phyloP scores from a whole-genome alignment of 2,888 invertebrate genomes.

The Megaustenia siamemsis region DNA sequence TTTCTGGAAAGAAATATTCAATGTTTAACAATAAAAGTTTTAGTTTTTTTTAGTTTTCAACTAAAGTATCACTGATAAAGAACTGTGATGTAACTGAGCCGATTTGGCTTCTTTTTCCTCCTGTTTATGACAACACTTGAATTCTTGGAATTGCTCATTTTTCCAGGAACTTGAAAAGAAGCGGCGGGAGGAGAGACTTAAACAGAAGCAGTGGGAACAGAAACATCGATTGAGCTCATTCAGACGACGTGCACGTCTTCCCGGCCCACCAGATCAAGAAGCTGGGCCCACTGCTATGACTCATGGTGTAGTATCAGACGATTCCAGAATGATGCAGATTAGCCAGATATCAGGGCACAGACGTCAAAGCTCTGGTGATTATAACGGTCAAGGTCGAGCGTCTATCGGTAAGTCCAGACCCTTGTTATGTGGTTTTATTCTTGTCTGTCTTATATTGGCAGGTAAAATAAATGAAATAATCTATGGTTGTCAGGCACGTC shows the following conservation, averaged over 20 bases:
- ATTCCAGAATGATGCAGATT: slow-evolving; percentile 54
- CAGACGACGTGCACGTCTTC: slow-evolving; percentile 70
- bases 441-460: too few relatives aligned
- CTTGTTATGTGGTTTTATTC: too few relatives aligned
- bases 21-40: too few relatives aligned
- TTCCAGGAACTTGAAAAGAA: slow-evolving; percentile 78
- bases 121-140: too few relatives aligned
- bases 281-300: slow-evolving; percentile 49
- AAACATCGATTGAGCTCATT: slow-evolving; percentile 75
- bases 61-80: too few relatives aligned
- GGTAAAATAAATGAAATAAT: too few relatives aligned
- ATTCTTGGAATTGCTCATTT: too few relatives aligned
- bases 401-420: slow-evolving; percentile 19
- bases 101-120: too few relatives aligned
- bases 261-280: slow-evolving; percentile 65
- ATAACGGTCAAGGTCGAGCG: slow-evolving; percentile 24
- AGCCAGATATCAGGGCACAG: slow-evolving; percentile 56
- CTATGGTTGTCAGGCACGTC: too few relatives aligned
- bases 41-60: too few relatives aligned
- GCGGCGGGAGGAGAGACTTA: slow-evolving; percentile 75
- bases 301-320: slow-evolving; percentile 42
- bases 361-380: slow-evolving; percentile 45
- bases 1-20: too few relatives aligned
- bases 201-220: slow-evolving; percentile 78
- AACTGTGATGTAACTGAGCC: too few relatives aligned